Evolutionary conservation across 2,888 invertebrate genomes (phyloP).

Genomic region (Platerodrilus igneus): DNA sequence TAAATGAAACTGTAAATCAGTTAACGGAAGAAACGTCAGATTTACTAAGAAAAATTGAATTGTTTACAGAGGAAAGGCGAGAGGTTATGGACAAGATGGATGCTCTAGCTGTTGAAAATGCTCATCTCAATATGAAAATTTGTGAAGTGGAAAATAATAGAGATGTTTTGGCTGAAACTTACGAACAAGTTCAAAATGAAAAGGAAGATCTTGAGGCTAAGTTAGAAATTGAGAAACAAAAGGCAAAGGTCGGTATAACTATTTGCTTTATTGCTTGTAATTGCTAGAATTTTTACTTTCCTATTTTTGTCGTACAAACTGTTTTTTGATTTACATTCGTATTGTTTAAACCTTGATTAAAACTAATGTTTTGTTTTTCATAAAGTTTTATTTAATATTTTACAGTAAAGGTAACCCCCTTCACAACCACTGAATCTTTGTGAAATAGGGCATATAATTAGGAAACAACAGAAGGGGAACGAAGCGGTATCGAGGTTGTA

Average conservation of each 20-base stretch:
- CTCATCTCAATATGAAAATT: constrained; percentile 51
- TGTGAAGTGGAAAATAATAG: constrained; percentile 50
- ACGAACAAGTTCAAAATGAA: constrained; percentile 47
- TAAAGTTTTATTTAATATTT: no score
- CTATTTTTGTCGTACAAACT: no score
- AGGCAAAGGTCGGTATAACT: constrained; percentile 8
- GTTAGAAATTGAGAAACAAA: constrained; percentile 37
- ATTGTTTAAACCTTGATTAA: no score
- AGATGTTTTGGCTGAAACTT: constrained; percentile 44
- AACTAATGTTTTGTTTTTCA: no score
- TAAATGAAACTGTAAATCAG: constrained; percentile 55
- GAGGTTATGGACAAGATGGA: constrained; percentile 68
- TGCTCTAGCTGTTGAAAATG: constrained; percentile 58
- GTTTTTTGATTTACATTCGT: no score
- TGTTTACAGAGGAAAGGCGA: constrained; percentile 63
- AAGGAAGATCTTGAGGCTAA: constrained; percentile 50
- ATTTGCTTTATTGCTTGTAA: no score
- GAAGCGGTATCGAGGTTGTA: no score
- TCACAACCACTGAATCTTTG: no score
- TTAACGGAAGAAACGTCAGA: constrained; percentile 62
- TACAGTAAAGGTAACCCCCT: no score
- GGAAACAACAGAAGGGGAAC: no score
- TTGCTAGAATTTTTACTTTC: no score
- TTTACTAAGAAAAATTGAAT: constrained; percentile 61
- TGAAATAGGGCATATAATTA: no score